A percentile compares a stretch with the other conserved stretches of the same genome.
Conservation (phyloP, 1,140 invertebrate genomes). For the Rhyzopertha dominica region DNA sequence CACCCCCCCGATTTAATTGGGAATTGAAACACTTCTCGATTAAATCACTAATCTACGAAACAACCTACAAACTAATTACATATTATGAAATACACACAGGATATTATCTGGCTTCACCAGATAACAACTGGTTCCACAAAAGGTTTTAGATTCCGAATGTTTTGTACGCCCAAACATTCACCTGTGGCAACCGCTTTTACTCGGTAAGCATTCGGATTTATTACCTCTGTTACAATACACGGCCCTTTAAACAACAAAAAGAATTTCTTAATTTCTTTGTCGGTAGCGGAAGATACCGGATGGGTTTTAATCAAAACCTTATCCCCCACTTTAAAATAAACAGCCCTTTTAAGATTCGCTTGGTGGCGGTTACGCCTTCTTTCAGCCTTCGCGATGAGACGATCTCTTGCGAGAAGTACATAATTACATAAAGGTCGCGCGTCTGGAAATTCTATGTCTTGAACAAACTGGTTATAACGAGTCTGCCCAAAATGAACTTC, state of each 20-base stretch:
- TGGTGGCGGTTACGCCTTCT: background rate
- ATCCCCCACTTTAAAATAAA: constrained; percentile 1
- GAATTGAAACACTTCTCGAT: no score
- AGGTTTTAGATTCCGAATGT: no score
- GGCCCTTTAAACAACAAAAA: constrained; percentile 6
- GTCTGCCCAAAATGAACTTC: constrained; percentile 7
- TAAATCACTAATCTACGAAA: no score
- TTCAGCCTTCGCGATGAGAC: no score
- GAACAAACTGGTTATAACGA: background rate
- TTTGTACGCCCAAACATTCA: no score
- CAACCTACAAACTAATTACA: no score
- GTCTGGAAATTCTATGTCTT: background rate
- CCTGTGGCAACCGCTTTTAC: background rate
- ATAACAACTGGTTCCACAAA: no score
- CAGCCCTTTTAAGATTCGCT: background rate
- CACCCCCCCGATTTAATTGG: no score
- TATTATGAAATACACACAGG: no score
- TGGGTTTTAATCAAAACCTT: constrained; percentile 6
- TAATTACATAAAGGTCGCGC: no score
- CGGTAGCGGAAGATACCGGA: background rate
- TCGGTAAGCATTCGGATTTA: background rate
- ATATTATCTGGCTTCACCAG: no score
- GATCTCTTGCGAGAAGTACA: no score
- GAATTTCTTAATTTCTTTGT: constrained; percentile 11
- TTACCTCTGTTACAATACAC: background rate